Evolutionary conservation across 2,113 vertebrate species (phyloP).

Genomic region (Lates calcarifer): DNA sequence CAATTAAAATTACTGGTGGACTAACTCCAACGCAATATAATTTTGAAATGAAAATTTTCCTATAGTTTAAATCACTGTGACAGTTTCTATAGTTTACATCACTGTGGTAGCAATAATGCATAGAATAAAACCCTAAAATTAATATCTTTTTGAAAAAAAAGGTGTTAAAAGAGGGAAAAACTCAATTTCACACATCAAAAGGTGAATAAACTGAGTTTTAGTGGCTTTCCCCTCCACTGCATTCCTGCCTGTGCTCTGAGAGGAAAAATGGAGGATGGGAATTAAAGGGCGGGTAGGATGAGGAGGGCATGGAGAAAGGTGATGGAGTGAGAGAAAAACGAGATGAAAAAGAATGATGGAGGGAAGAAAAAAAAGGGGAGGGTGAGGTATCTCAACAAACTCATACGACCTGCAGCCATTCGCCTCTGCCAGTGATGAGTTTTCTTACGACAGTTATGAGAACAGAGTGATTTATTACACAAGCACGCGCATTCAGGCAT

Average conservation of each 20-base stretch:
- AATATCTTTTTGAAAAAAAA: conserved; percentile 22
- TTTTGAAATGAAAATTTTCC: conserved; percentile 10
- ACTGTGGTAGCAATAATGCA: conserved; percentile 17
- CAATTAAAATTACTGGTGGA: neutral
- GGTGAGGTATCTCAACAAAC: conserved; percentile 37
- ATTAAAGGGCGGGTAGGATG: conserved; percentile 49
- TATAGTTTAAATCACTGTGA: too few relatives aligned
- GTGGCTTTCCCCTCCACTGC: conserved; percentile 62
- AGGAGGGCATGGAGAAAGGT: conserved; percentile 30
- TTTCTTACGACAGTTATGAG: conserved; percentile 55
- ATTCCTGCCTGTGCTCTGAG: conserved; percentile 35
- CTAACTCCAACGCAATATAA: neutral
- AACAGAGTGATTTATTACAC: conserved; percentile 57
- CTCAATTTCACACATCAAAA: conserved; percentile 78
- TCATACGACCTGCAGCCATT: conserved; percentile 52
- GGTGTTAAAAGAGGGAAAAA: conserved; percentile 46
- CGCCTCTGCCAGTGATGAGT: conserved; percentile 43
- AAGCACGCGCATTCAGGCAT: neutral
- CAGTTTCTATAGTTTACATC: neutral
- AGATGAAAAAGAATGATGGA: conserved; percentile 46
- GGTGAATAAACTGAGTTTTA: conserved; percentile 66
- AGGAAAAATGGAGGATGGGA: conserved; percentile 49
- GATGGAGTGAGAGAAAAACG: conserved; percentile 32
- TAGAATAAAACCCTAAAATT: conserved; percentile 10
- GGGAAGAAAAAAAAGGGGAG: conserved; percentile 10